Evolutionary conservation across 2,797 vertebrate species (phyloP).

Genomic region (Karalla daura): DNA sequence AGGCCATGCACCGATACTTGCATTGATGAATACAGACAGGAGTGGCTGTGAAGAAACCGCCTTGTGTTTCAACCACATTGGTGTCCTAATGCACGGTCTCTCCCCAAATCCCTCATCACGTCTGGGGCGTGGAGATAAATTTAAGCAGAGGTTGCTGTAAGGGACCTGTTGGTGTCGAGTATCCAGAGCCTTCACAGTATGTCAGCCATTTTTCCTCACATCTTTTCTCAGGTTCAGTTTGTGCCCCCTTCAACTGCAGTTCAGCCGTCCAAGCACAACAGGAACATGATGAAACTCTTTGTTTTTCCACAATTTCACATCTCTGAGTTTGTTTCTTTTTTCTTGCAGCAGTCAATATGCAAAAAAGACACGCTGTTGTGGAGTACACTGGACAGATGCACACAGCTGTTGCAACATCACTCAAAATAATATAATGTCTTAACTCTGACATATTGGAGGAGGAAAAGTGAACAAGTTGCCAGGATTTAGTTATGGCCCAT

Average conservation of each 20-base stretch:
- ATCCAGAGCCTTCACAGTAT: conserved; percentile 46
- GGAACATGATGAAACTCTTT: neutral
- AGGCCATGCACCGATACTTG: neutral
- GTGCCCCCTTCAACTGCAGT: neutral
- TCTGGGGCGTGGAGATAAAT: conserved; percentile 51
- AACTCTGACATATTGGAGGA: neutral
- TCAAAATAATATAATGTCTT: neutral
- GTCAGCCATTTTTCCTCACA: conserved; percentile 53
- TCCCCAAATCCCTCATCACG: conserved; percentile 39
- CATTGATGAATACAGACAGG: neutral
- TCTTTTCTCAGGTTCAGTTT: conserved; percentile 48
- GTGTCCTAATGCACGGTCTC: conserved; percentile 16
- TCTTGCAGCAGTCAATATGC: neutral
- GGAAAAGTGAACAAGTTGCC: neutral
- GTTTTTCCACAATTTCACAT: neutral
- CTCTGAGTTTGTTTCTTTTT: neutral
- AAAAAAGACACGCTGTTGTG: neutral
- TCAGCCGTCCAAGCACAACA: neutral
- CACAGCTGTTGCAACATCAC: conserved; percentile 8
- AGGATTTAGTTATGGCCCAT: neutral
- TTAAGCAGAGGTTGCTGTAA: conserved; percentile 52
- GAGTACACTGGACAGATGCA: neutral
- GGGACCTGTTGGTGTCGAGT: conserved; percentile 59
- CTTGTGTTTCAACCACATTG: conserved; percentile 20
- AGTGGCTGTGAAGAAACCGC: neutral